phyloP scores from a whole-genome alignment of 2,113 vertebrate species.

The Sebastes fasciatus region DNA sequence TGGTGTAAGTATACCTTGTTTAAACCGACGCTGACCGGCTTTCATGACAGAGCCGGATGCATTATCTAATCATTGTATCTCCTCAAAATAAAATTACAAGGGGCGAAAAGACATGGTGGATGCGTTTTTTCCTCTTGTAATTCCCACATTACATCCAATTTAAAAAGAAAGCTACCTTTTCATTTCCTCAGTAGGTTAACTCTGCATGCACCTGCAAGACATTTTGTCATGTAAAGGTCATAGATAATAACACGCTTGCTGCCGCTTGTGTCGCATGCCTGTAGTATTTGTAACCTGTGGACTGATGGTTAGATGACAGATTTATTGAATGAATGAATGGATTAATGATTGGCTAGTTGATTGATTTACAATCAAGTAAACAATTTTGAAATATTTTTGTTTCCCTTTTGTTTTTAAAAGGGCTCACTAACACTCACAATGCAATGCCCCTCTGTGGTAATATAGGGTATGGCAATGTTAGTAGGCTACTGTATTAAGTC shows the following conservation, averaged over 20 bases:
- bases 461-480: neutral
- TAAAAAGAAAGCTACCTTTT: constrained; percentile 27
- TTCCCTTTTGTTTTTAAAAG: neutral
- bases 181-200: constrained; percentile 34
- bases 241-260: constrained; percentile 18
- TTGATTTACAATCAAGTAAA: constrained; percentile 30
- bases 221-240: constrained; percentile 4
- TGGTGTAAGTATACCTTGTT: constrained; percentile 62
- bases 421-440: neutral
- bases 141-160: constrained; percentile 52
- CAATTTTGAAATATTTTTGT: constrained; percentile 26
- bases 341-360: neutral
- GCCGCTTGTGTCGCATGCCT: neutral
- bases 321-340: constrained; percentile 14
- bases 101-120: constrained; percentile 18
- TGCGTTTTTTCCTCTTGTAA: constrained; percentile 52
- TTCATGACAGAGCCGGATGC: constrained; percentile 59
- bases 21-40: constrained; percentile 45
- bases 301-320: constrained; percentile 21
- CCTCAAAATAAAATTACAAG: constrained; percentile 66
- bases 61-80: constrained; percentile 49
- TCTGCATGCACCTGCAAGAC: constrained; percentile 49
- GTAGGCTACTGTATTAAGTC: neutral
- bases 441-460: constrained; percentile 35
- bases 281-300: constrained; percentile 11